Evolutionary conservation across 2,888 invertebrate species (phyloP), one percentile per base, ranked within the genome.

Genomic region (Coremacera marginata): DNA sequence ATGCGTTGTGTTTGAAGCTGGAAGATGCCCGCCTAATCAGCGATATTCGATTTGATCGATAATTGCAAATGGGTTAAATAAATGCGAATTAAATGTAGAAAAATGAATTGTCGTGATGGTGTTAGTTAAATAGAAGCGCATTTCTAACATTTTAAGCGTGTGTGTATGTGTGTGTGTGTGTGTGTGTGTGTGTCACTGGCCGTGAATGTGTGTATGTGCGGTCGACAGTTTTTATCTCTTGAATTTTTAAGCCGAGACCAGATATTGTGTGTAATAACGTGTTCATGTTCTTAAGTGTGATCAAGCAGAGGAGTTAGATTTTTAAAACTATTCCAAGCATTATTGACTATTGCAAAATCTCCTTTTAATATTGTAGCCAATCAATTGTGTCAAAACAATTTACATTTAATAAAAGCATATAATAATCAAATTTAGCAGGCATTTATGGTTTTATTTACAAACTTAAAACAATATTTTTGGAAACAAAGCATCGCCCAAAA

Each of bases 1-100:
- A 96, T 84, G 96, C 94, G 91, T 96, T 96, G 92, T 96, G 95
- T 92, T 96, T 96, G 92, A 96, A 96, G 90, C 95, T 95, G 91
- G 91, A 92, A 87, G 94, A 93, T 89, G 93, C 93, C 87, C 94
- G 92, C 90, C 94, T 94, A 91, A 84, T 88, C 83, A 85, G 85
- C 84, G 85, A 85, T 84, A 84, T 83, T 83, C 83, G 84, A 84
- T 74, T 55, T 62, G 62, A 62, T 84, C 83, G 82, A 84, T 81
- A 83, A 83, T 82, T 84, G 83, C 78, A 81, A 57, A 75, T 75
- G 63, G 72, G 79, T 78, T 81, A 78, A 72, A 73, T 77, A 78
- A 78, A 70, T 78, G 63, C 49, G 49, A 68, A 60, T 76, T 67
- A 63, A 63, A 70, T 68, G 22, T 71, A 31, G 71, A 70, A 27